Percentiles rank a stretch among this genome's conserved stretches.
Conservation (phyloP, 1,140 invertebrate genomes). For the Trichoplusia ni region DNA sequence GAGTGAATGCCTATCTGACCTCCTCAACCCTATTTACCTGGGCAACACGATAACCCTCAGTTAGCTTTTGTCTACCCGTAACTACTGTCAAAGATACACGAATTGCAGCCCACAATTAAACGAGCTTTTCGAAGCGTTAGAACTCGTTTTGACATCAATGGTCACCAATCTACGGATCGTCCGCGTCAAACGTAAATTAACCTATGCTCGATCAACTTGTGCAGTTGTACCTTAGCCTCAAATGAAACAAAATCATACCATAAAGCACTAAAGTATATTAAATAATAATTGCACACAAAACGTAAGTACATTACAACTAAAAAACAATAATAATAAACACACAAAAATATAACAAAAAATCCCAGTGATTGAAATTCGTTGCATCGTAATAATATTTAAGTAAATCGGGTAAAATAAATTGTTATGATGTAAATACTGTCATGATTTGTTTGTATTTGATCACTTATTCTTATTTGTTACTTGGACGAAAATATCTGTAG, state of each 20-base stretch:
- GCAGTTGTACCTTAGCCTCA: no score
- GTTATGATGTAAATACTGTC: conserved; percentile 54
- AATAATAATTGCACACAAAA: conserved; percentile 29
- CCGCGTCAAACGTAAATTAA: no score
- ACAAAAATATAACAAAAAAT: conserved; percentile 20
- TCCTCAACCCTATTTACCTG: no score
- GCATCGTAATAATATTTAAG: conserved; percentile 31
- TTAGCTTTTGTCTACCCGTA: no score
- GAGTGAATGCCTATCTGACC: no score
- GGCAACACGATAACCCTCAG: no score
- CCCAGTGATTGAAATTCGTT: conserved; percentile 45
- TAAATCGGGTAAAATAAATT: neutral
- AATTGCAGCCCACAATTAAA: no score
- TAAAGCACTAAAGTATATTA: conserved; percentile 30
- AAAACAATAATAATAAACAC: conserved; percentile 30
- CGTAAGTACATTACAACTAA: conserved; percentile 26
- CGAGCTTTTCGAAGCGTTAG: no score
- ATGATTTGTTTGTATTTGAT: conserved; percentile 49
- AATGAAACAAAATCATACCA: neutral
- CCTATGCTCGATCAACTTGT: no score
- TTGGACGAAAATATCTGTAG: neutral
- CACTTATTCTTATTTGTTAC: neutral
- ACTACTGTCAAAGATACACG: no score
- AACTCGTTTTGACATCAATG: no score
- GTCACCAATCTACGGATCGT: no score